phyloP scores from a whole-genome alignment of 2,113 vertebrate species.

The Thomomys bottae region DNA sequence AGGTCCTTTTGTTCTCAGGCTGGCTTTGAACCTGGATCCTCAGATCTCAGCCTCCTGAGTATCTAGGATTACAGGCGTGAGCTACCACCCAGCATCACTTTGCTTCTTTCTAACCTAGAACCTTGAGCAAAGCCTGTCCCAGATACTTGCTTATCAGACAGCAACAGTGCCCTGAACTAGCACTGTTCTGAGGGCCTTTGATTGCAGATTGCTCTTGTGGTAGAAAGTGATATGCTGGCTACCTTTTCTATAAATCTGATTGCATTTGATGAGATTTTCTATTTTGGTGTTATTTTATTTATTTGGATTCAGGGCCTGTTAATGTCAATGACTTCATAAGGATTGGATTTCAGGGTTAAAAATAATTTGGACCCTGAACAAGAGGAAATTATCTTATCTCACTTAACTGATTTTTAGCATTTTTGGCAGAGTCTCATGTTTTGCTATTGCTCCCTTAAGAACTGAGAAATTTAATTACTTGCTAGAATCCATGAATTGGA shows the following conservation, averaged over 20 bases:
- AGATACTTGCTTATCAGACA: background rate
- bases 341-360: background rate
- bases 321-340: constrained; percentile 28
- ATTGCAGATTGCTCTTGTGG: background rate
- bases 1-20: no score
- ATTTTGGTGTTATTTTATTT: constrained; percentile 31
- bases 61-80: no score
- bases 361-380: no score
- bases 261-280: constrained; percentile 28
- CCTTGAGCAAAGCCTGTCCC: background rate
- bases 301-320: background rate
- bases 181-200: background rate
- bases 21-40: no score
- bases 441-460: constrained; percentile 18
- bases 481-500: background rate
- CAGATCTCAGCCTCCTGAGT: no score
- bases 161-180: background rate
- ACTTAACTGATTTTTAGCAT: background rate
- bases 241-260: background rate
- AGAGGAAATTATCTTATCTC: no score
- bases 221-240: background rate
- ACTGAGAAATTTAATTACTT: background rate
- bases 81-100: no score
- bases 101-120: background rate
- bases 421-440: constrained; percentile 22